Evolutionary conservation across 2,888 invertebrate species (phyloP), one percentile per base, ranked within the genome.

Genomic region (Heliconius charithonia): DNA sequence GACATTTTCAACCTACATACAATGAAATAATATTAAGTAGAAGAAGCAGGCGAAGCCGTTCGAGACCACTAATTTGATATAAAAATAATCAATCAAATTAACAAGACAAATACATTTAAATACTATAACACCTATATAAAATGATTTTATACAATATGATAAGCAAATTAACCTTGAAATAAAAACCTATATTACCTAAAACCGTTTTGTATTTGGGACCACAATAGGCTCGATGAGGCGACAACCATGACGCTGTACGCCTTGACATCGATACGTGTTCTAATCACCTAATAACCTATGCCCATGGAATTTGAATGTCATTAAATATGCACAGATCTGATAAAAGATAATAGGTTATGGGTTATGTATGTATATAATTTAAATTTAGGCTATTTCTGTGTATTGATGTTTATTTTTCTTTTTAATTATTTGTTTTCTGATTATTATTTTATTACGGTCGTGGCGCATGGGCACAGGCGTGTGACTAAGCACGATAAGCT

Each of bases 241-340:
- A 66, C 77, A 80, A 70, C 80, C 78, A 73, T 80, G 78, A 76
- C 41, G 27, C 4, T 27, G 45, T 69, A 76, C 76, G 37, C 83
- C 84, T 83, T 83, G 84, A 83, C 83, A 84, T 81, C 81, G 79
- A 81, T 84, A 83, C 83, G 83, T 83, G 83, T 71, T 81, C 79
- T 80, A 82, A 82, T 83, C 83, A 82, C 79, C 81, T 81, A 74
- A 80, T 77, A 81, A 82, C 80, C 82, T 82, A 81, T 79, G 80
- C 41, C 76, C 76, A 82, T 81, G 82, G 80, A 82, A 80, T 82
- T 82, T 41, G 19, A 45, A 45, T 19, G 12, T 41, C 63, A 62
- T 63, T 41, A 63, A 74, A 74, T 63, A 63, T 41, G 37, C 62
- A 63, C 45, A 65, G 22, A 27, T 74, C 25, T 69, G 69, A 41